phyloP scores from a whole-genome alignment of 2,888 invertebrate genomes.

The Raillietiella orientalis region DNA sequence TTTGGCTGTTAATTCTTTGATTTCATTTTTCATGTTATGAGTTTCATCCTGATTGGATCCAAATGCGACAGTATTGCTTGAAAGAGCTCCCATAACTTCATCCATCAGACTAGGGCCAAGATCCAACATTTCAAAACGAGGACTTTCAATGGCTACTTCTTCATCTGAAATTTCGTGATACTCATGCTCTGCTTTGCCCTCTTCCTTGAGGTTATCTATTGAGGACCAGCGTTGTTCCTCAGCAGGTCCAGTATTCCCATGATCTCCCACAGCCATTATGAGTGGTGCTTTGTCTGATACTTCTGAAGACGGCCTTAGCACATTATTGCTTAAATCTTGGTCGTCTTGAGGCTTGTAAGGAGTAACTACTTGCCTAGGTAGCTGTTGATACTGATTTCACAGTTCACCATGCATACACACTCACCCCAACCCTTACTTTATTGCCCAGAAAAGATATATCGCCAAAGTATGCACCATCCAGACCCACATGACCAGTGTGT shows the following conservation, averaged over 20 bases:
- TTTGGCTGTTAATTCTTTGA: conserved; percentile 19
- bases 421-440: conserved; percentile 10
- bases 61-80: not conserved
- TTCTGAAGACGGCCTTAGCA: conserved; percentile 10
- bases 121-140: conserved; percentile 19
- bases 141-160: conserved; percentile 20
- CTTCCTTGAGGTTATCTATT: conserved; percentile 8
- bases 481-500: conserved; percentile 81
- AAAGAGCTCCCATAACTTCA: conserved; percentile 37
- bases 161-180: conserved; percentile 57
- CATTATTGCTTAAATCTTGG: conserved; percentile 8
- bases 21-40: conserved; percentile 32
- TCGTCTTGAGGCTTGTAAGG: conserved; percentile 69
- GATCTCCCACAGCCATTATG: conserved; percentile 9
- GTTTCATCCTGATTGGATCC: conserved; percentile 11
- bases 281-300: conserved; percentile 14
- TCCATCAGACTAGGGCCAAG: conserved; percentile 58
- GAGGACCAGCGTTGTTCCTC: conserved; percentile 9
- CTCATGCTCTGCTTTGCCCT: conserved; percentile 23
- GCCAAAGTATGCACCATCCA: conserved; percentile 89
- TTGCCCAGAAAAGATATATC: conserved; percentile 45
- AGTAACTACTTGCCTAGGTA: conserved; percentile 58
- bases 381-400: conserved; percentile 24
- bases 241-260: conserved; percentile 9
- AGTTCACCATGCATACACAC: not conserved